These are phyloP conservation scores for Pitangus sulphuratus DNA, from an alignment of 2,797 vertebrate species.

Conservation along the genomic window DNA sequence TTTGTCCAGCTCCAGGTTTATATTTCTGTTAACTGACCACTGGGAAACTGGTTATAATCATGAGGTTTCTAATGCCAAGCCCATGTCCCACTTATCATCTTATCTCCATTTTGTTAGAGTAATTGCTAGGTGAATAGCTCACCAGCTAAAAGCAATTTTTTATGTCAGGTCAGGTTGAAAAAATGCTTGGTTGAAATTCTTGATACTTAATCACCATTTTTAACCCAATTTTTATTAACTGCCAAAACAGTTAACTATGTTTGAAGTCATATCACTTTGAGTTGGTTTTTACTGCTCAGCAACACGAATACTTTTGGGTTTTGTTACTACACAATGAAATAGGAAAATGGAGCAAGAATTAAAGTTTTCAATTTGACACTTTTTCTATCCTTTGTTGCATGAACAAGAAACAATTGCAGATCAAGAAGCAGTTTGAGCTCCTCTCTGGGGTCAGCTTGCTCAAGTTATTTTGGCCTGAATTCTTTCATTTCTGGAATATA, in stretches of 20 bases:
- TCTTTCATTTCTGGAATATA: neutral
- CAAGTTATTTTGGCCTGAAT: neutral
- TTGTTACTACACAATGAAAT: neutral
- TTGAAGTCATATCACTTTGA: neutral
- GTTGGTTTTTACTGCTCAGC: neutral
- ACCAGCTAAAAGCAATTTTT: neutral
- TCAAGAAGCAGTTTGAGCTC: fast-evolving
- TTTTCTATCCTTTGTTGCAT: neutral
- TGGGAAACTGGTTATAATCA: neutral
- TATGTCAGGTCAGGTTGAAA: neutral
- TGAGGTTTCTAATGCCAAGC: neutral
- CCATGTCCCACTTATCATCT: neutral
- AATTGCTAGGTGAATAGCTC: neutral
- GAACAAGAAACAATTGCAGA: neutral
- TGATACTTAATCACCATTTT: neutral
- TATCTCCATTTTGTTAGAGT: neutral
- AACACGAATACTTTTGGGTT: neutral
- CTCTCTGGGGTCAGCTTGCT: neutral
- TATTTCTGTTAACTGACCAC: neutral
- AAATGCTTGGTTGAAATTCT: neutral
- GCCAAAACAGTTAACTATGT: neutral
- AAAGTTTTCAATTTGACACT: neutral
- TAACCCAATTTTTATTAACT: neutral
- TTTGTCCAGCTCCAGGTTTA: neutral
- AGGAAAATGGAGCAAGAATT: neutral